These are phyloP conservation scores for Okamejei kenojei DNA, from an alignment of 2,797 vertebrate species.

Conservation along the genomic window DNA sequence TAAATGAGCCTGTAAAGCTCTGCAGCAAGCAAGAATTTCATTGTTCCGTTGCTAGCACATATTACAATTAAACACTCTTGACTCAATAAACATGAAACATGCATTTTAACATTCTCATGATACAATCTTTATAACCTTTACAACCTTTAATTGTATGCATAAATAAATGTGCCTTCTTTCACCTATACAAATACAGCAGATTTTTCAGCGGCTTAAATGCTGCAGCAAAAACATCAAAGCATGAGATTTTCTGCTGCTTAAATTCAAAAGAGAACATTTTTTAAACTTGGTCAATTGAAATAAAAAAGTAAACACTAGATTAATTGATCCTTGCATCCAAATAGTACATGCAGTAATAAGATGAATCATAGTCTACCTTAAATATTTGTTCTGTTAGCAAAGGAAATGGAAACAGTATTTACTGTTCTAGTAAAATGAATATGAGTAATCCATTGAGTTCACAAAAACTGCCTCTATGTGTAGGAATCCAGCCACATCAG, in stretches of 20 bases:
- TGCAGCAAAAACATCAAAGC: not conserved
- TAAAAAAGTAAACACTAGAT: not conserved
- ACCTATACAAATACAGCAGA: not conserved
- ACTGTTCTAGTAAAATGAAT: not conserved
- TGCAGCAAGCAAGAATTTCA: too few relatives aligned
- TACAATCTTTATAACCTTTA: too few relatives aligned
- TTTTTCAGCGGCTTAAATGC: not conserved
- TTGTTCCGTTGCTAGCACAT: too few relatives aligned
- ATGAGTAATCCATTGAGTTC: not conserved
- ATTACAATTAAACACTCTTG: too few relatives aligned
- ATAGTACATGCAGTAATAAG: not conserved
- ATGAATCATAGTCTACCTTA: not conserved
- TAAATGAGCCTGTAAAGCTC: too few relatives aligned
- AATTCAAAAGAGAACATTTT: not conserved
- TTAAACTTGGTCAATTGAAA: not conserved
- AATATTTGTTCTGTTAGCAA: not conserved
- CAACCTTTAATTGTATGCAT: not conserved
- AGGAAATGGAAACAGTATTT: not conserved
- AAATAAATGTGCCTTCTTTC: not conserved
- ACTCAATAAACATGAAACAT: too few relatives aligned
- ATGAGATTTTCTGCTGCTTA: not conserved
- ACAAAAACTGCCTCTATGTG: not conserved
- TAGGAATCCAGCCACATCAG: not conserved
- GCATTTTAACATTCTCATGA: not conserved
- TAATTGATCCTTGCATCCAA: not conserved